Conservation (phyloP, 1,140 invertebrate genomes). For the Drosophila pruinosa region DNA sequence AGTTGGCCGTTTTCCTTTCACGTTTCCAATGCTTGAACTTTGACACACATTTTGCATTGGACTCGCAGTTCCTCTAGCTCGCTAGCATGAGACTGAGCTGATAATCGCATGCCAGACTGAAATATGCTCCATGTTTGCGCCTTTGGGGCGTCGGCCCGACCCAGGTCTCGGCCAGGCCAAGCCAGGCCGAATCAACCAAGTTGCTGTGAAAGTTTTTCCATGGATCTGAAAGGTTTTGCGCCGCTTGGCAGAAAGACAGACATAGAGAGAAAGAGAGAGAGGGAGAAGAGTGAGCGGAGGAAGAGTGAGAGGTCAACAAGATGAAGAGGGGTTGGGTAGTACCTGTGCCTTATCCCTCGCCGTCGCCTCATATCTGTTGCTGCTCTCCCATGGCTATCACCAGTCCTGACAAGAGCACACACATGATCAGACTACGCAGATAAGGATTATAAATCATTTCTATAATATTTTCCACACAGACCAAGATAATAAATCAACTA, state of each 20-base stretch:
- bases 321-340: not conserved
- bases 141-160: slow-evolving; percentile 63
- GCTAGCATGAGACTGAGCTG: slow-evolving; percentile 45
- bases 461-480: slow-evolving; percentile 73
- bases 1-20: slow-evolving; percentile 60
- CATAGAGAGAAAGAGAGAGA: not conserved
- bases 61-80: slow-evolving; percentile 16
- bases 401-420: slow-evolving; percentile 35
- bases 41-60: slow-evolving; percentile 72
- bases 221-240: slow-evolving; percentile 23
- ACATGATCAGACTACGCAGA: slow-evolving; percentile 63
- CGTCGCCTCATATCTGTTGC: slow-evolving; percentile 11
- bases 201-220: slow-evolving; percentile 47
- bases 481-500: slow-evolving; percentile 71
- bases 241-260: slow-evolving; percentile 3
- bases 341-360: slow-evolving; percentile 7
- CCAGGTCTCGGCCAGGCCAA: slow-evolving; percentile 3
- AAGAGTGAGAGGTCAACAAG: not conserved
- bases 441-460: slow-evolving; percentile 80
- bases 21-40: slow-evolving; percentile 76
- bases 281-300: not conserved
- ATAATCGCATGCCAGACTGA: slow-evolving; percentile 70
- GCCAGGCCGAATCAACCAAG: slow-evolving; percentile 32
- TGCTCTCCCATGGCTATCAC: slow-evolving; percentile 24
- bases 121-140: slow-evolving; percentile 71